A percentile compares a stretch with the other conserved stretches of the same genome.
These are phyloP conservation scores for Ganaspis sp. DNA, from an alignment of 1,140 invertebrate species.

Conservation along the genomic window DNA sequence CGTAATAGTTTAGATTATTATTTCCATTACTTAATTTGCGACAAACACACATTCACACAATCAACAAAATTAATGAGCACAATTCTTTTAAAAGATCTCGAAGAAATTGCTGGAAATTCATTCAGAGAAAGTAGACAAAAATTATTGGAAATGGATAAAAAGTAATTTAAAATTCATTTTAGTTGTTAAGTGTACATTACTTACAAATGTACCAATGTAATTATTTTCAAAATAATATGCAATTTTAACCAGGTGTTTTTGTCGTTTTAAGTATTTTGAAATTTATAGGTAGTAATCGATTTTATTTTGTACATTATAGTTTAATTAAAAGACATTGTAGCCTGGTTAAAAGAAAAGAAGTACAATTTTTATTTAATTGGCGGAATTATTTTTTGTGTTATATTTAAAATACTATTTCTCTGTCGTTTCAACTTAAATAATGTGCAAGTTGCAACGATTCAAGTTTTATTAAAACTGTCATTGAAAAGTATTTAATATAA, in stretches of 20 bases:
- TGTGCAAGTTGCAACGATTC: constrained; percentile 10
- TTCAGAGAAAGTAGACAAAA: not conserved
- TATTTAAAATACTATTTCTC: not conserved
- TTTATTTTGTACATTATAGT: not conserved
- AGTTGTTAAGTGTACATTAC: constrained; percentile 13
- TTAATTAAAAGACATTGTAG: not conserved
- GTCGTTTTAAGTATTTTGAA: constrained; percentile 3
- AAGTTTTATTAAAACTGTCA: not conserved
- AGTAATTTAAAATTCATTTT: not conserved
- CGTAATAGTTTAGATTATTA: not conserved
- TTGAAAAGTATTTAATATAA: not conserved
- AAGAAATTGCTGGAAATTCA: constrained; percentile 34
- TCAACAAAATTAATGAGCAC: not conserved
- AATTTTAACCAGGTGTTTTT: constrained; percentile 29
- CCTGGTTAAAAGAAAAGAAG: not conserved
- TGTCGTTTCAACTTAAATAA: constrained; percentile 13
- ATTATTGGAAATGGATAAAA: not conserved
- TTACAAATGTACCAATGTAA: constrained; percentile 39
- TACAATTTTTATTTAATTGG: not conserved
- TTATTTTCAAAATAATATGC: constrained; percentile 38
- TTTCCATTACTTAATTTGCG: not conserved
- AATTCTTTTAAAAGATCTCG: constrained; percentile 42
- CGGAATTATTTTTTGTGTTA: not conserved
- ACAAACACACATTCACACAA: constrained; percentile 19
- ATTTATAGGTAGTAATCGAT: not conserved